Percentiles rank a stretch among this genome's conserved stretches.
Evolutionary conservation across 2,797 vertebrate genomes (phyloP).

Genomic region (Hylomyscus alleni): DNA sequence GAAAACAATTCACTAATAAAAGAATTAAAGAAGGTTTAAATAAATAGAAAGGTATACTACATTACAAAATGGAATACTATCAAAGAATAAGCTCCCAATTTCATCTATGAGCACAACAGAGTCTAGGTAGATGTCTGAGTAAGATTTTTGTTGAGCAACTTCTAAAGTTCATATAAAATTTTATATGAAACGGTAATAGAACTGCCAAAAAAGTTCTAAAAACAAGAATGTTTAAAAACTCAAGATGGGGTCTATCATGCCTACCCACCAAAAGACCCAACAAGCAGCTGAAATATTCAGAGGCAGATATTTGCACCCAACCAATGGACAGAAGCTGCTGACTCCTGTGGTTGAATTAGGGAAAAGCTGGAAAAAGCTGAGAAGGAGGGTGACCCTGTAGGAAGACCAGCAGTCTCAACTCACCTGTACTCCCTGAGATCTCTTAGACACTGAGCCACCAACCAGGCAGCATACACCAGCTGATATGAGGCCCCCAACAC

Average conservation of each 20-base stretch:
- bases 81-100: not conserved
- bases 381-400: too few relatives aligned
- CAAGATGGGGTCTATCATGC: not conserved
- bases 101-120: not conserved
- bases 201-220: conserved; percentile 23
- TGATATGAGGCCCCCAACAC: too few relatives aligned
- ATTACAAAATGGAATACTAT: not conserved
- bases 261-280: too few relatives aligned
- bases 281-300: too few relatives aligned
- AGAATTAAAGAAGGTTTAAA: not conserved
- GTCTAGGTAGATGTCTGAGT: not conserved
- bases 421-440: too few relatives aligned
- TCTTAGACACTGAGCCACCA: too few relatives aligned
- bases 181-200: not conserved
- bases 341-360: too few relatives aligned
- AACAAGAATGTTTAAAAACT: not conserved
- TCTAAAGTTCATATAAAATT: not conserved
- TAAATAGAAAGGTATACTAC: not conserved
- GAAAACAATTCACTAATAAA: conserved; percentile 9
- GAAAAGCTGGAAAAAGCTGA: too few relatives aligned
- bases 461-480: too few relatives aligned
- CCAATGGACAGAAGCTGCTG: too few relatives aligned
- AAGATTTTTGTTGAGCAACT: not conserved
- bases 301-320: too few relatives aligned
- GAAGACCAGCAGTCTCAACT: too few relatives aligned